phyloP scores from a whole-genome alignment of 2,797 vertebrate genomes.

The Amblyopsis hoosieri region DNA sequence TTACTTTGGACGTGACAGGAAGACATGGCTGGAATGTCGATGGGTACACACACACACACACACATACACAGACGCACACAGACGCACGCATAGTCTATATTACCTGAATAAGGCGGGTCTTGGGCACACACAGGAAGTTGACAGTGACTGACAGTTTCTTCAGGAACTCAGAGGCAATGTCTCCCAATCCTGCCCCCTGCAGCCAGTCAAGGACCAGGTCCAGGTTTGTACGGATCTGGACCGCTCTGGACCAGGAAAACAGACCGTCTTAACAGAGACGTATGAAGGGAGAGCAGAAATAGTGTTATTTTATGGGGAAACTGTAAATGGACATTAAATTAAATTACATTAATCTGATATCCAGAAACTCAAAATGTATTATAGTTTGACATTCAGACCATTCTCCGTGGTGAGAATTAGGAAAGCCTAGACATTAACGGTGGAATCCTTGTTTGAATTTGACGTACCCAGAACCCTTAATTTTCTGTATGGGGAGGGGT shows the following conservation, averaged over 20 bases:
- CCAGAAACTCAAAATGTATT: neutral
- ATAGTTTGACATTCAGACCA: neutral
- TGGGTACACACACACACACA: neutral
- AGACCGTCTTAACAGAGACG: constrained; percentile 73
- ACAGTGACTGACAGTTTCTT: constrained; percentile 90
- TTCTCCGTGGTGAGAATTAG: too few species aligned
- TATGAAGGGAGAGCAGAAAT: neutral
- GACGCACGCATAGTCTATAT: neutral
- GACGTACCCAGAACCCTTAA: too few species aligned
- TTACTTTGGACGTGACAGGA: too few species aligned
- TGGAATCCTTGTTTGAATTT: too few species aligned
- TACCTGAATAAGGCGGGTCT: constrained; percentile 90
- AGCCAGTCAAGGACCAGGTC: constrained; percentile 93
- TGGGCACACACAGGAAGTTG: constrained; percentile 91
- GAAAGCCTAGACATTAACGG: too few species aligned
- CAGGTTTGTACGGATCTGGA: constrained; percentile 91
- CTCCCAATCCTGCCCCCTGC: constrained; percentile 88
- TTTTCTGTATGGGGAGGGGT: too few species aligned
- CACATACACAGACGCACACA: neutral
- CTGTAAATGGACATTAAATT: neutral
- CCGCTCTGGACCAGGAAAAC: constrained; percentile 92
- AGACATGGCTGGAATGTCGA: too few species aligned
- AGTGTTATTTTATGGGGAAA: neutral
- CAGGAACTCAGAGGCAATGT: constrained; percentile 91
- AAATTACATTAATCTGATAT: neutral